Evolutionary conservation across 1,140 invertebrate genomes (phyloP).

Genomic region (Halyomorpha halys): DNA sequence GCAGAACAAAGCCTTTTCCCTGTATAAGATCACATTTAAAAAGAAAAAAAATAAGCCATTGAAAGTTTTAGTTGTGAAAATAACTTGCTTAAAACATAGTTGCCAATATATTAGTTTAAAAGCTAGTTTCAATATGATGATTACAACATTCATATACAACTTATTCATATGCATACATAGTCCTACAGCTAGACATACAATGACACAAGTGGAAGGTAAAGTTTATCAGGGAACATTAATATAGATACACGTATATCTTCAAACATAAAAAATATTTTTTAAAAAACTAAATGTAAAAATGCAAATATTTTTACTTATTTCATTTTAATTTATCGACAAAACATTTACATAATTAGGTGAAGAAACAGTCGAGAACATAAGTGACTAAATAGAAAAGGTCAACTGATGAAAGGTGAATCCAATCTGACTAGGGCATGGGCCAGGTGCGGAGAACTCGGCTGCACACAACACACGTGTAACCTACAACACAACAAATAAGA

Average conservation of each 20-base stretch:
- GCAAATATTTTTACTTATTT: not conserved
- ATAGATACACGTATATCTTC: no score
- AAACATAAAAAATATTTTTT: not conserved
- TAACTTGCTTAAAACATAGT: slow-evolving; percentile 17
- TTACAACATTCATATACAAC: slow-evolving; percentile 13
- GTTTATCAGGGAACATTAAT: no score
- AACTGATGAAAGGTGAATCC: slow-evolving; percentile 11
- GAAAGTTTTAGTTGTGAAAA: slow-evolving; percentile 11
- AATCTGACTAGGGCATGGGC: slow-evolving; percentile 10
- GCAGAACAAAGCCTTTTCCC: slow-evolving; percentile 14
- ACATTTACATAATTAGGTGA: slow-evolving; percentile 2
- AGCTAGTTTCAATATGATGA: slow-evolving; percentile 6
- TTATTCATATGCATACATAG: slow-evolving; percentile 4
- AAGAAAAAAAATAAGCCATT: not conserved
- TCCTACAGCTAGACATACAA: not conserved
- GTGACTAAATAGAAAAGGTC: slow-evolving; percentile 4
- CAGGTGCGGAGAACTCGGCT: slow-evolving; percentile 4
- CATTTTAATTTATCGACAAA: not conserved
- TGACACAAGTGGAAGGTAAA: slow-evolving; percentile 16
- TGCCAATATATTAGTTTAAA: slow-evolving; percentile 17
- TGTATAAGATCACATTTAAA: not conserved
- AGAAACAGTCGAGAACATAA: slow-evolving; percentile 1
- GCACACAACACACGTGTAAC: no score
- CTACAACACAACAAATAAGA: no score
- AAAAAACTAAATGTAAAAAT: slow-evolving; percentile 11